Base-by-base conservation (phyloP, 64 coral and sea anemone species). In the Acropora tenuis region DNA sequence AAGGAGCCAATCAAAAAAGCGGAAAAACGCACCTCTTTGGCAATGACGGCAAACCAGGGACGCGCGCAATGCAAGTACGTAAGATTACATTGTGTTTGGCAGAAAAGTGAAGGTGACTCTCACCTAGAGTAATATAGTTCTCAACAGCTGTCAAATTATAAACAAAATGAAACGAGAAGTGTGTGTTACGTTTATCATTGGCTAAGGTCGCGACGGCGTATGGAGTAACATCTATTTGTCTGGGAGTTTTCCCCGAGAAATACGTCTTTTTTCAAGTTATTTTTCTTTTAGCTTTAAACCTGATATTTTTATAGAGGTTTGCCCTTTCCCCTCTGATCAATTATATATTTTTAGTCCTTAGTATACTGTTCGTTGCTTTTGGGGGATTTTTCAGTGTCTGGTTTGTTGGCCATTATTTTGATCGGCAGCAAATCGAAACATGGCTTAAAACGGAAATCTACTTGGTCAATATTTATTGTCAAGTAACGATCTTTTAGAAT, bases 1-100 rank as follows among this genome's bases (percentile, higher is more conserved):
- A 58, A 16, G 44, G 30, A 78, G 66, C 87, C 92, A 94, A 94
- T 94, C 47, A 59, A 41, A 94, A 49, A 59, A 48, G 7, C 1
- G 1, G 60, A 6, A 2, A 17, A 48, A 85, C 69, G n/a, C 67
- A 13, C 3, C 4, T 40, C 20, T 73, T 4, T 11, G 43, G 82
- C 43, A 19, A 43, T 79, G 60, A 86, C 41, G 0, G 65, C 72
- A 47, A 78, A 48, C 30, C 30, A 44, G 45, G 44, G 69, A 45
- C 7, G 30, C 61, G 40, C 19, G 79, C 41, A 74, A 83, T n/a
- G 8, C 6, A 8, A 75, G 2, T 72, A 83, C 89, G 89, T 83
- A 48, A 78, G 12, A 49, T 12, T 30, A 30, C 30, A 30, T 30
- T 30, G 30, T n/a, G 45, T 4, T 45, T 48, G 15, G 17, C 75